phyloP scores from a whole-genome alignment of 2,113 vertebrate genomes.

The Hippocampus abdominalis region DNA sequence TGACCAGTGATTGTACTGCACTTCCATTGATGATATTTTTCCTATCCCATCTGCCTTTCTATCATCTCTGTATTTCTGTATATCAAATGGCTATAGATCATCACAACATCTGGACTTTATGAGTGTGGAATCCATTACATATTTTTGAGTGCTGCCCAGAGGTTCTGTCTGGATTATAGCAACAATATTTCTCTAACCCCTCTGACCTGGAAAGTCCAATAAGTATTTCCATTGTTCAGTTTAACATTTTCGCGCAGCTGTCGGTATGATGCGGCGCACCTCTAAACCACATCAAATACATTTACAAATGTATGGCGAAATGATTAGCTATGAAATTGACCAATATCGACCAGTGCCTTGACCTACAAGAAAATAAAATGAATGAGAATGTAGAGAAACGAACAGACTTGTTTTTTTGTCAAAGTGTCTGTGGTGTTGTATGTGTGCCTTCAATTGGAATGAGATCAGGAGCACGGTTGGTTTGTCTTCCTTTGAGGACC shows the following conservation, averaged over 20 bases:
- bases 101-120: slow-evolving; percentile 13
- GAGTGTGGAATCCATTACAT: slow-evolving; percentile 3
- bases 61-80: slow-evolving; percentile 1
- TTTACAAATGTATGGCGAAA: background rate
- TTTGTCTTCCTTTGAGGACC: no score
- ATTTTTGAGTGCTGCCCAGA: slow-evolving; percentile 14
- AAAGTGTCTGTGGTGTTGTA: background rate
- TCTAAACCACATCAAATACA: background rate
- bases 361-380: no score
- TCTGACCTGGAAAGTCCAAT: slow-evolving; percentile 13
- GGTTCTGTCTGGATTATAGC: slow-evolving; percentile 16
- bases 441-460: background rate
- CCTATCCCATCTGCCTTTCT: background rate
- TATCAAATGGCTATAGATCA: background rate
- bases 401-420: no score
- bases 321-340: background rate
- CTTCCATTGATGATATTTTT: slow-evolving; percentile 1
- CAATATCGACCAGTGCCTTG: no score
- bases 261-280: background rate
- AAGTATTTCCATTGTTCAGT: slow-evolving; percentile 11
- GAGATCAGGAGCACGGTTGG: background rate
- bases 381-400: no score
- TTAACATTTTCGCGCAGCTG: background rate
- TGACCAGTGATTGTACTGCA: background rate
- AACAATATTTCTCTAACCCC: slow-evolving; percentile 9